A percentile compares a stretch with the other conserved stretches of the same genome.
Evolutionary conservation across 92 coral and sea anemone species (phyloP).

Genomic region (Epizoanthus stellaris): DNA sequence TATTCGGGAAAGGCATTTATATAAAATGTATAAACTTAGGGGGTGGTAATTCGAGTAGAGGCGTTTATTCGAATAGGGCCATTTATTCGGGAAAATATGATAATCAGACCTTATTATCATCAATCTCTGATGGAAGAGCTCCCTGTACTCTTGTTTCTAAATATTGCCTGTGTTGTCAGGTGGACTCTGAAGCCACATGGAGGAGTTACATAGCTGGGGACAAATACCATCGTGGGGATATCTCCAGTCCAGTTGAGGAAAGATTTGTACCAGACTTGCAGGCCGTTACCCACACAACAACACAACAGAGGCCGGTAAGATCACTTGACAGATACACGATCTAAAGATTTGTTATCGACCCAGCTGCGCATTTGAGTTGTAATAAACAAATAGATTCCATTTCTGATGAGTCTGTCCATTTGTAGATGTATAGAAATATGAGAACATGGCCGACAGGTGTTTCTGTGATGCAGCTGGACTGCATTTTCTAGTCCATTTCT

Average conservation of each 20-base stretch:
- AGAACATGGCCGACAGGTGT: too few species aligned
- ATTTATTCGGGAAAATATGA: too few species aligned
- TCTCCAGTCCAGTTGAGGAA: conserved; percentile 23
- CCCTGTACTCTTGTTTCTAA: not conserved
- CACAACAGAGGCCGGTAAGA: conserved; percentile 36
- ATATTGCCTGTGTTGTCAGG: conserved; percentile 13
- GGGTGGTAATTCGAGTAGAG: too few species aligned
- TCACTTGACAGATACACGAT: not conserved
- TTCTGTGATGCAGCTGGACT: too few species aligned
- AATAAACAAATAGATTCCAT: not conserved
- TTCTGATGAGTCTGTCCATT: too few species aligned
- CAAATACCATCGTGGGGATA: conserved; percentile 43
- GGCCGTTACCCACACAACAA: conserved; percentile 24
- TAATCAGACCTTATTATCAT: too few species aligned
- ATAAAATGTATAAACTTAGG: too few species aligned
- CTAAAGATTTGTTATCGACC: too few species aligned
- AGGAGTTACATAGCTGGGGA: conserved; percentile 40
- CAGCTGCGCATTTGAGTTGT: not conserved
- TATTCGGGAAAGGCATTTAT: too few species aligned
- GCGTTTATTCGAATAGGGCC: too few species aligned
- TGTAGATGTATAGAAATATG: too few species aligned
- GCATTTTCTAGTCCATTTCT: too few species aligned
- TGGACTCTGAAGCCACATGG: conserved; percentile 63
- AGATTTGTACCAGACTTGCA: conserved; percentile 63
- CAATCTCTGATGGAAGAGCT: not conserved